Percentiles rank a stretch among this genome's conserved stretches.
These are phyloP conservation scores for Hypercompe scribonia DNA, from an alignment of 2,888 invertebrate genomes.

Conservation along the genomic window DNA sequence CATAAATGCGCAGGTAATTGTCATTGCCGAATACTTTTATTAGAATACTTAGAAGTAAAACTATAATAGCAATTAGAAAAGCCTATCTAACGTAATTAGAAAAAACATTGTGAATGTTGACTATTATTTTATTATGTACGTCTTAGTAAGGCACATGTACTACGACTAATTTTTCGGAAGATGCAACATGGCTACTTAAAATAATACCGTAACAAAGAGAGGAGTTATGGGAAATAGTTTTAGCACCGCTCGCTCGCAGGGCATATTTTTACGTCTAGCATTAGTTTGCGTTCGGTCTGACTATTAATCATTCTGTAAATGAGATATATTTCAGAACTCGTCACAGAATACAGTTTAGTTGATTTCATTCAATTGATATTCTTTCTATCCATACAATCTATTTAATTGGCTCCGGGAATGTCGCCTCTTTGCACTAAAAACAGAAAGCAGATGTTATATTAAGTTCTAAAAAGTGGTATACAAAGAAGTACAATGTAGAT, in stretches of 20 bases:
- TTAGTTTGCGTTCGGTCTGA: neutral
- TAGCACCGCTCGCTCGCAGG: neutral
- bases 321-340: neutral
- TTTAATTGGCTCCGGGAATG: slow-evolving; percentile 5
- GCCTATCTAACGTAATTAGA: slow-evolving; percentile 7
- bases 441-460: neutral
- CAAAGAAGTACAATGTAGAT: neutral
- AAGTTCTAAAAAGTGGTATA: neutral
- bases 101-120: neutral
- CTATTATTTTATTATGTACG: neutral
- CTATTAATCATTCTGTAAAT: neutral
- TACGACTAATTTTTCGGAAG: neutral
- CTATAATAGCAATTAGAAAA: slow-evolving; percentile 13
- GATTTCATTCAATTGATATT: neutral
- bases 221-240: neutral
- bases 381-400: slow-evolving; percentile 1
- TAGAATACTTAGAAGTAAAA: slow-evolving; percentile 5
- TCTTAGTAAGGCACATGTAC: neutral
- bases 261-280: neutral
- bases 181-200: neutral
- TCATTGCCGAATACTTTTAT: slow-evolving; percentile 34
- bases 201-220: neutral
- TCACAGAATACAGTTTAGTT: neutral
- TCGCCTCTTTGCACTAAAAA: slow-evolving; percentile 11
- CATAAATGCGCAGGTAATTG: slow-evolving; percentile 32